Evolutionary conservation across 2,888 invertebrate species (phyloP), one percentile per base, ranked within the genome.

Genomic region (Callimorpha dominula): DNA sequence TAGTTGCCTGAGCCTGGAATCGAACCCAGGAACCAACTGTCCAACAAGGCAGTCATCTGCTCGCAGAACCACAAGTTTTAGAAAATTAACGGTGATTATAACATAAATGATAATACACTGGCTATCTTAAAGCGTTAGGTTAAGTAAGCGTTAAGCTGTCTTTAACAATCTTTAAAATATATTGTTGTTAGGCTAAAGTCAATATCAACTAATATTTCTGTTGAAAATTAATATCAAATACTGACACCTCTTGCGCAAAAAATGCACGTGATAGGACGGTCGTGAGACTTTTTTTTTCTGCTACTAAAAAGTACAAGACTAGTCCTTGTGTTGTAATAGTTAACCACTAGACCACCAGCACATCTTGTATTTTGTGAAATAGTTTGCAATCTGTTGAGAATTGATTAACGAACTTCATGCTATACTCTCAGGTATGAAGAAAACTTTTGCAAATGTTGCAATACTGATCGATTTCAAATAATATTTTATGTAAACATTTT

Each of bases 181-280:
- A 62, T 31, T 31, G 31, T 31, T 31, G 31, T 31, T 31, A 31
- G 31, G 31, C 31, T 31, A 31, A 31, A 31, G 31, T 31, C 15
- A 42, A 5, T n/a, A 60, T 31, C 11, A 11, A 62, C 31, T 62
- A 40, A 62, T 62, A 62, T 0, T 15, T 15, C 31, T 1, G 9
- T 42, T 42, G 42, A 54, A n/a, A 17, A 57, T 31, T 46, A n/a
- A 43, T 14, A 64, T 42, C 11, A 43, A 54, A 43, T n/a, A 62
- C 20, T n/a, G 20, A 54, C 66, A 49, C 67, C 63, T 62, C 71
- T 73, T 68, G 72, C 68, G 72, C 70, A 70, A 63, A 2, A 20
- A 31, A 20, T 57, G 71, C 68, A 81, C 81, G 79, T 81, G 80
- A 80, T 76, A 68, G 78, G 81, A 77, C 74, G 81, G 79, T 83